Evolutionary conservation across 2,797 vertebrate species (phyloP).

Genomic region (Agapornis canus): DNA sequence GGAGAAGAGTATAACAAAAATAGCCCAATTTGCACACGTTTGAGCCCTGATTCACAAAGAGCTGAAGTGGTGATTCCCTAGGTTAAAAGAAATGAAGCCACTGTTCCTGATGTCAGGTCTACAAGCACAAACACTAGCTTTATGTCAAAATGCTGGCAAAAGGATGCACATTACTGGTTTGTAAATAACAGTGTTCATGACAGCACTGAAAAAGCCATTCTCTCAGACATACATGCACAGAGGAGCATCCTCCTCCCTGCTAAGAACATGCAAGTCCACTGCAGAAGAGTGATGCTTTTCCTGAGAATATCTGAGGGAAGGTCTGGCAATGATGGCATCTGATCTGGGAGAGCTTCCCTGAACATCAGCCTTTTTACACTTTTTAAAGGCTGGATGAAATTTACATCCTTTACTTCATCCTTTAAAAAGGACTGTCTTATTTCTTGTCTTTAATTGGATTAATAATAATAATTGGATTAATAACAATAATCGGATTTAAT

Average conservation of each 20-base stretch:
- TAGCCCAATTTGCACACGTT: not conserved
- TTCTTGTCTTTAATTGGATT: not conserved
- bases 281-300: not conserved
- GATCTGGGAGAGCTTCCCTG: not conserved
- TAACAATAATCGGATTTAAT: not conserved
- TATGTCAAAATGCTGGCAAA: not conserved
- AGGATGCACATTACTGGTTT: not conserved
- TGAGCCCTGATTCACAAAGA: not conserved
- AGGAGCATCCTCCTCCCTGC: not conserved
- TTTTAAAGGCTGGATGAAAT: not conserved
- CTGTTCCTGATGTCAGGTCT: not conserved
- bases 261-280: not conserved
- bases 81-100: not conserved
- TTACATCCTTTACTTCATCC: not conserved
- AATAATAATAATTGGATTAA: too few relatives aligned
- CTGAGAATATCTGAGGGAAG: not conserved
- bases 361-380: not conserved
- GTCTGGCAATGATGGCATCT: not conserved
- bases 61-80: not conserved
- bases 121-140: not conserved
- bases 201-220: not conserved
- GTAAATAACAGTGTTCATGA: not conserved
- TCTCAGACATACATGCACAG: accelerated
- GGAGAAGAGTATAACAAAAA: not conserved
- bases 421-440: not conserved